Base-by-base conservation (phyloP, 2,113 vertebrate species). In the Vidua chalybeata region DNA sequence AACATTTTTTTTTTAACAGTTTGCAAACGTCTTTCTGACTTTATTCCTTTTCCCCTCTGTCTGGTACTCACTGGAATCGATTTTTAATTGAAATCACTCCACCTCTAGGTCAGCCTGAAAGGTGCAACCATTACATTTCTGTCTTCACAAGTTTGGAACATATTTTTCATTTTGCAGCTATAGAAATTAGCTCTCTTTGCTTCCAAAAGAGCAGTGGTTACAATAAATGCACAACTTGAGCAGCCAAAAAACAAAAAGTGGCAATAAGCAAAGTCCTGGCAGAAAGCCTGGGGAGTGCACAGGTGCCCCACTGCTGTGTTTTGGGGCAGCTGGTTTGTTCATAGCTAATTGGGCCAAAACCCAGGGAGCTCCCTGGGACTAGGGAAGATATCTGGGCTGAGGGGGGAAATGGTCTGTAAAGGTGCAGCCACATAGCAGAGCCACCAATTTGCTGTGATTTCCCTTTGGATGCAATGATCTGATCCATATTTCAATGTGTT, bases 61-160 rank as follows among this genome's bases (percentile, higher is more conserved):
- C 93, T 64, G 58, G n/a, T 54, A 43, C 45, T 97, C 96, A 94
- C 94, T 87, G 84, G 96, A 97, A 97, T 77, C 87, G 67, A 95
- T 90, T 96, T 97, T 97, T 96, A 95, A 96, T 97, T 97, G 95
- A 94, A 94, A 97, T 82, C 59, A 66, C 48, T 96, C 66, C 81
- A 69, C 67, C 7, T 43, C 35, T 51, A 67, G 90, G 84, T 93
- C 94, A 91, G 62, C 51, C 64, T 54, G 74, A 95, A 88, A 95
- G 35, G 68, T 77, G 27, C 69, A 91, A 52, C 84, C 21, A 24
- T 66, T 92, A 54, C 28, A 37, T 56, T 80, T 80, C 77, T 93
- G 52, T 68, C 68, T 79, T 95, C 87, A 71, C 61, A 56, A 96
- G 74, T 95, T 61, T n/a, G 51, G 45, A 75, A 84, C 9, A 14